Percentiles rank a stretch among this genome's conserved stretches.
Conservation (phyloP, 2,888 invertebrate genomes). For the Macrophya annulata region DNA sequence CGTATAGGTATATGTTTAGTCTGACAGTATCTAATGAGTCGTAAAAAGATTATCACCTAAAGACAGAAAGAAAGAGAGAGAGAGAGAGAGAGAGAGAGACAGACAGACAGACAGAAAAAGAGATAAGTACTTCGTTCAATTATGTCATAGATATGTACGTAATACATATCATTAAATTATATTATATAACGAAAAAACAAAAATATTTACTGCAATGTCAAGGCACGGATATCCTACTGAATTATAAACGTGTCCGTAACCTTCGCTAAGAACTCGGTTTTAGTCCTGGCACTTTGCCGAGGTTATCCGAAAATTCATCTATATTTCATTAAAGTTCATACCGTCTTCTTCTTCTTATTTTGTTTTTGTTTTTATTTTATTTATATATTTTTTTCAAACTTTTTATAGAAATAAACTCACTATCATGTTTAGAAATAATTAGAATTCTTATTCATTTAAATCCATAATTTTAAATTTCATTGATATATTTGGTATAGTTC, state of each 20-base stretch:
- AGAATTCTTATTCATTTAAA: too few relatives aligned
- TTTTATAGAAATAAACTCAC: too few relatives aligned
- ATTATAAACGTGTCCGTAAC: constrained; percentile 14
- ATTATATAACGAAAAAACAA: background rate
- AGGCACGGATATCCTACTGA: background rate
- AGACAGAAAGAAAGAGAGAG: too few relatives aligned
- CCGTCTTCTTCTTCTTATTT: background rate
- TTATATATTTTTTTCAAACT: background rate
- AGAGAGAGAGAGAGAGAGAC: background rate
- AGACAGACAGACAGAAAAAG: too few relatives aligned
- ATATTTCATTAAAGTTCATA: background rate
- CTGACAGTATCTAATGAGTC: too few relatives aligned
- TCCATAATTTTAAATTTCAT: background rate
- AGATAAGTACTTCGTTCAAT: background rate
- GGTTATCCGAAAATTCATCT: constrained; percentile 30
- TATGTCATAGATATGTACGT: background rate
- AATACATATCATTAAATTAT: background rate
- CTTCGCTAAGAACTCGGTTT: constrained; percentile 17
- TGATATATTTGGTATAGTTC: too few relatives aligned
- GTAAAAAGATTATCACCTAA: too few relatives aligned
- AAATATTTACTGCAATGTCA: background rate
- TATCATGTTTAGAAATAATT: too few relatives aligned
- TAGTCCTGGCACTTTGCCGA: constrained; percentile 47
- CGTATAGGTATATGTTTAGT: background rate
- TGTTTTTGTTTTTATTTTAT: background rate